Percentiles rank a stretch among this genome's conserved stretches.
Conservation (phyloP, 2,888 invertebrate genomes). For the Hemistola chrysoprasaria region DNA sequence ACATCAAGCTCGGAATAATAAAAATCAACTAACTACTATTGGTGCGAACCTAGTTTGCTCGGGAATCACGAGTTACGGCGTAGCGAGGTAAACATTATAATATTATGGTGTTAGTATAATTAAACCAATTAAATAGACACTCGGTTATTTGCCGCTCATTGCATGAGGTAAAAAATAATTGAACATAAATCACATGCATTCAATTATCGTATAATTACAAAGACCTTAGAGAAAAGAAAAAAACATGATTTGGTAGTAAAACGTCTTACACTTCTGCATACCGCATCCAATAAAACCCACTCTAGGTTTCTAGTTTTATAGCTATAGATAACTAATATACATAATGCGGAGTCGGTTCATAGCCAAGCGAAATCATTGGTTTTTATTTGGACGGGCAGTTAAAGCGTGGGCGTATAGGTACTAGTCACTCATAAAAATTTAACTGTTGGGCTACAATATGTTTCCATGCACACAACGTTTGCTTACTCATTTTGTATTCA, state of each 20-base stretch:
- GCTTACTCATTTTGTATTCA: too few species aligned
- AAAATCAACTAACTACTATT: slow-evolving; percentile 23
- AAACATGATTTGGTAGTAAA: too few species aligned
- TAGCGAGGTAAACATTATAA: too few species aligned
- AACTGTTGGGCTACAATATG: slow-evolving; percentile 42
- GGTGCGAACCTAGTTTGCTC: background rate
- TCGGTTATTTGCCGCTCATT: too few species aligned
- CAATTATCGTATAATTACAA: too few species aligned
- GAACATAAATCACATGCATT: too few species aligned
- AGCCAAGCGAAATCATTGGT: slow-evolving; percentile 28
- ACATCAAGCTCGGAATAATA: slow-evolving; percentile 45
- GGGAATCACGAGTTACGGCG: too few species aligned
- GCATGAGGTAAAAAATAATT: too few species aligned
- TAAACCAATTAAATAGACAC: too few species aligned
- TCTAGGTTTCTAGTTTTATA: background rate
- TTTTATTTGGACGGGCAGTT: slow-evolving; percentile 39
- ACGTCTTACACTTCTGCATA: slow-evolving; percentile 25
- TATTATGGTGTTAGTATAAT: too few species aligned
- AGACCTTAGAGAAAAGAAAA: too few species aligned
- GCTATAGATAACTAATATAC: slow-evolving; percentile 6
- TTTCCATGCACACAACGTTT: slow-evolving; percentile 11
- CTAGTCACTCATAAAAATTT: slow-evolving; percentile 46
- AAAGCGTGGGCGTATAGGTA: slow-evolving; percentile 37
- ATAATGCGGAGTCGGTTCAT: too few species aligned
- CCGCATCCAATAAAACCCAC: slow-evolving; percentile 35